Evolutionary conservation across 2,888 invertebrate genomes (phyloP), one percentile per base, ranked within the genome.

Genomic region (Tenthredo livida): DNA sequence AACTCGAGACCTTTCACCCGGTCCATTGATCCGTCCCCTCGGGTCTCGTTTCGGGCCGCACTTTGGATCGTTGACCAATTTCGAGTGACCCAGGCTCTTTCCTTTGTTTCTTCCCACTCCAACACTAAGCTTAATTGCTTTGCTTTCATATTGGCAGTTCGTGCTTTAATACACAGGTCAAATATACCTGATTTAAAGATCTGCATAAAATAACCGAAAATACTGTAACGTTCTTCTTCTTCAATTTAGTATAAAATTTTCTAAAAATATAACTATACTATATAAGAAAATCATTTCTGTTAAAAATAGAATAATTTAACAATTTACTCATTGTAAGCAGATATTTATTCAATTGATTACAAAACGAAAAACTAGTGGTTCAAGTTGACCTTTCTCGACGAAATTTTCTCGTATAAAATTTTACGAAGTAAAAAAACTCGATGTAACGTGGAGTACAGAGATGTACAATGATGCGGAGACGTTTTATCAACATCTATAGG

Each of bases 11-110:
- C 37, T 78, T 58, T 78, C 50, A 37, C 58, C 37, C 78, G 33
- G 58, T 40, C 58, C 80, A 80, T 80, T 80, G 80, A 80, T 80
- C 58, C 61, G 40, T 80, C 80, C 80, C 80, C 61, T 80, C 40
- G 80, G 40, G 80, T 61, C 58, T 80, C 61, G 80, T 80, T 80
- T 61, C 80, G 21, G 61, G 40, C 61, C 37, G 61, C 80, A 80
- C 80, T 61, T 80, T 29, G 80, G 61, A 80, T 61, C 37, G 21
- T 61, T 61, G 58, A 80, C 80, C 80, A 37, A 80, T 80, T 80
- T 37, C 61, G 40, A 80, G 58, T 58, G 61, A 80, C 80, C 61
- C 61, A n/a, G 58, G 37, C n/a, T 61, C 58, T 61, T 80, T 21
- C n/a, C 80, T 80, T 80, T 80, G 61, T 80, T 80, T 61, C 80